Evolutionary conservation across 2,888 invertebrate genomes (phyloP).

Genomic region (Dicycla oo): DNA sequence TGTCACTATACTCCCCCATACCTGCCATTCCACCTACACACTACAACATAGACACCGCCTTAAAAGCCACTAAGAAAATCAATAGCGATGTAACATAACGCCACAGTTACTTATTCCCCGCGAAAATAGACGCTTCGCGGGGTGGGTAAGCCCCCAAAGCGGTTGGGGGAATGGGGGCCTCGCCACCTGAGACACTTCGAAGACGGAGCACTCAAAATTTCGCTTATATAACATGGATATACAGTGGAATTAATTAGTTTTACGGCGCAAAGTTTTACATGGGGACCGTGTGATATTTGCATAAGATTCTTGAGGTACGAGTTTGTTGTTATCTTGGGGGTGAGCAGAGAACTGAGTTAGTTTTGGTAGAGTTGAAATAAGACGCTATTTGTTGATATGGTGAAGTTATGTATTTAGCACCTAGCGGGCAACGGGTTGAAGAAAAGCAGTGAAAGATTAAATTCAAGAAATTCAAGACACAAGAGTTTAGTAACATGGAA

Average conservation of each 20-base stretch:
- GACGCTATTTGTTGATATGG: not conserved
- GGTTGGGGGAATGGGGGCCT: conserved; percentile 38
- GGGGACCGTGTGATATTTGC: conserved; percentile 62
- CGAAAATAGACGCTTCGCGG: conserved; percentile 77
- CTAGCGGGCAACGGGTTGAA: not conserved
- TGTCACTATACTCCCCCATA: not conserved
- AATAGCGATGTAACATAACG: conserved; percentile 64
- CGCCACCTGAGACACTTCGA: conserved; percentile 80
- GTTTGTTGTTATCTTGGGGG: conserved; percentile 42
- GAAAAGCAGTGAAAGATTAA: not conserved
- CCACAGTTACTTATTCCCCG: conserved; percentile 76
- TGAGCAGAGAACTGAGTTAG: conserved; percentile 16
- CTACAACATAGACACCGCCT: conserved; percentile 35
- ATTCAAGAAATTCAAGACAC: not conserved
- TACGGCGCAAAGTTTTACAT: conserved; percentile 71
- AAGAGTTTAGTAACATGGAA: not conserved
- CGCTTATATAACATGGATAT: conserved; percentile 75
- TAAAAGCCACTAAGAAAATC: conserved; percentile 67
- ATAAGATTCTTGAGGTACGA: conserved; percentile 61
- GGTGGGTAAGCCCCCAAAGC: conserved; percentile 46
- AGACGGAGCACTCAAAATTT: conserved; percentile 82
- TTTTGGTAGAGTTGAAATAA: not conserved
- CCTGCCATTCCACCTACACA: not conserved
- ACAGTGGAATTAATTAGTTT: conserved; percentile 77
- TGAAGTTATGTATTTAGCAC: not conserved